A percentile compares a stretch with the other conserved stretches of the same genome.
These are phyloP conservation scores for Clitarchus hookeri DNA, from an alignment of 2,888 invertebrate genomes.

Conservation along the genomic window DNA sequence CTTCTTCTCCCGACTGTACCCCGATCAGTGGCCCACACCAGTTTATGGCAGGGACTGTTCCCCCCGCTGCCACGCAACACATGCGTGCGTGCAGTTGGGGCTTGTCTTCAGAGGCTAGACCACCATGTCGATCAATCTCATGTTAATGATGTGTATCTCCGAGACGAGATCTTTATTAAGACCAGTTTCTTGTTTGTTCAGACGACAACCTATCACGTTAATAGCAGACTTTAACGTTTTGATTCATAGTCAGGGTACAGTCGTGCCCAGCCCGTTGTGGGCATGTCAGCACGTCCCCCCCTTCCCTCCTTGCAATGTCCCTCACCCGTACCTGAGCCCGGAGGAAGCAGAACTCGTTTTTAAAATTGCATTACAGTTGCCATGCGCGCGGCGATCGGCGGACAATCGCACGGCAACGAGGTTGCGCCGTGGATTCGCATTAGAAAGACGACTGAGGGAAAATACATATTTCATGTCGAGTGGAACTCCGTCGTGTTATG, in stretches of 20 bases:
- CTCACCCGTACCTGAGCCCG: neutral
- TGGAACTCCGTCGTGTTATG: no score
- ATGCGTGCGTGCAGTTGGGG: neutral
- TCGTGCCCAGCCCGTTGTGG: neutral
- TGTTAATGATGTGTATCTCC: constrained; percentile 9
- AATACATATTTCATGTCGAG: no score
- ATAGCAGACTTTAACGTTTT: constrained; percentile 14
- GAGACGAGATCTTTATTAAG: constrained; percentile 14
- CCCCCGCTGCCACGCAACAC: no score
- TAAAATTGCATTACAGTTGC: neutral
- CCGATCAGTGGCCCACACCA: no score
- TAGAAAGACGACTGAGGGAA: no score
- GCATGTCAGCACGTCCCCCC: neutral
- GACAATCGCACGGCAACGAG: no score
- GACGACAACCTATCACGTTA: constrained; percentile 2
- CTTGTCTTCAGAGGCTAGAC: neutral
- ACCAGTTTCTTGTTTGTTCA: constrained; percentile 14
- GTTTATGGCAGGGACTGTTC: no score
- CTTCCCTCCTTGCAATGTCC: neutral
- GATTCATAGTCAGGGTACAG: neutral
- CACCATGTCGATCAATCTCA: neutral
- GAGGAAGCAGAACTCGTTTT: constrained; percentile 1
- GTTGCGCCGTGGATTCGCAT: no score
- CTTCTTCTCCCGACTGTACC: no score
- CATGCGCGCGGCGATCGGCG: no score